These are phyloP conservation scores for Drosophila quinaria DNA, from an alignment of 2,888 invertebrate genomes.

Conservation along the genomic window DNA sequence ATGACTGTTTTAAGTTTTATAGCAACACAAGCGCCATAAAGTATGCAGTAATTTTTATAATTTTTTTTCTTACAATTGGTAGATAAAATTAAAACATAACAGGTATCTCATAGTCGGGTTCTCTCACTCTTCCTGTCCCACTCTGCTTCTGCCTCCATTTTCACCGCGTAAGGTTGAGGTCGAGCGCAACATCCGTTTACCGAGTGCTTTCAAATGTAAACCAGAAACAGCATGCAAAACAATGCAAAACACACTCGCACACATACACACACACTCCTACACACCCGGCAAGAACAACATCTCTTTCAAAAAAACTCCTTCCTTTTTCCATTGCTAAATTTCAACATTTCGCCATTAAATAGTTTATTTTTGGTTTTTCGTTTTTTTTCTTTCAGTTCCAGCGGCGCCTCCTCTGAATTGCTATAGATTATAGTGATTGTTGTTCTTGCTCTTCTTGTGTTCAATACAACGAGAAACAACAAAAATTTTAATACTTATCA, in stretches of 20 bases:
- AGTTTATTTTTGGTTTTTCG: constrained; percentile 22
- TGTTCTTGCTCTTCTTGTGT: background rate
- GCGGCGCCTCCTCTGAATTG: constrained; percentile 49
- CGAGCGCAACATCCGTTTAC: constrained; percentile 81
- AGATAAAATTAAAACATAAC: background rate
- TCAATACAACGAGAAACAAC: constrained; percentile 13
- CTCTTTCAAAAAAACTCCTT: constrained; percentile 24
- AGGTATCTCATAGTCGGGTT: background rate
- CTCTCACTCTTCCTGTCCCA: background rate
- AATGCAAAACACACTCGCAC: constrained; percentile 57
- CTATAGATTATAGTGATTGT: constrained; percentile 19
- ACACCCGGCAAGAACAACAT: background rate
- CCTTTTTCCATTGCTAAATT: constrained; percentile 55
- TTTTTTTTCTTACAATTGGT: background rate
- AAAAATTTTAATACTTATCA: background rate
- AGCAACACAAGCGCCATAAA: too few relatives aligned
- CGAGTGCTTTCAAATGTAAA: constrained; percentile 81
- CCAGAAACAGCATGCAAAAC: constrained; percentile 70
- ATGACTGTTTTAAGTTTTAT: too few relatives aligned
- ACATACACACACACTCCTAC: constrained; percentile 14
- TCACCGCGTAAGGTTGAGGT: constrained; percentile 79
- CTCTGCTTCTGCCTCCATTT: background rate
- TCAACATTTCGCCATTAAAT: constrained; percentile 76
- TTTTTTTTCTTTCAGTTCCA: constrained; percentile 9
- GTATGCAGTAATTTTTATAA: too few relatives aligned